Evolutionary conservation across 37 sponge, comb jelly and placozoan species (phyloP).

Genomic region (Halisarca cf. caerulea): DNA sequence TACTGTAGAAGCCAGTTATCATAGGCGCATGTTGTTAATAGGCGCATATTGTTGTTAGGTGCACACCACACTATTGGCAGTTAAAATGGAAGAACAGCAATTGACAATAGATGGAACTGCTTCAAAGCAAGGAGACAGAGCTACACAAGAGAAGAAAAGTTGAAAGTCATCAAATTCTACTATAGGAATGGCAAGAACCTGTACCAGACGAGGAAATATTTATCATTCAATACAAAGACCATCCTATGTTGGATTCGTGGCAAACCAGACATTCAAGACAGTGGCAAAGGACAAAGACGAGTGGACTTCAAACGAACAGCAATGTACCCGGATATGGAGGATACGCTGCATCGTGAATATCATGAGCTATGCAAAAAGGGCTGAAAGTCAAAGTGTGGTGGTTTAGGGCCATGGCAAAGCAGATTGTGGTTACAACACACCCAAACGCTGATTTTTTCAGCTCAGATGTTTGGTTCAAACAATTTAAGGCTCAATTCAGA

Average conservation of each 20-base stretch:
- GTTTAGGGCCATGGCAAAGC: constrained; percentile 19
- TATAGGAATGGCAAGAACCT: constrained; percentile 16
- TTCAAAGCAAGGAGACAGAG: too few species aligned
- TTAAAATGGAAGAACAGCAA: too few species aligned
- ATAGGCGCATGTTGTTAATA: too few species aligned
- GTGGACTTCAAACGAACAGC: constrained; percentile 25
- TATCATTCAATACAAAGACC: constrained; percentile 18
- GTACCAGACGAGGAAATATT: constrained; percentile 33
- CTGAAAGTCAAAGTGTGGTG: constrained; percentile 47
- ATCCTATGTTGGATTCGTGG: constrained; percentile 21
- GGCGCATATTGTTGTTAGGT: too few species aligned
- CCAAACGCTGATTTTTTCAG: neutral
- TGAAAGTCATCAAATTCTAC: constrained; percentile 12
- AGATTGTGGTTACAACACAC: constrained; percentile 11
- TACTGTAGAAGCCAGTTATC: too few species aligned
- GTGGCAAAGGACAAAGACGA: constrained; percentile 14
- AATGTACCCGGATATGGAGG: constrained; percentile 35
- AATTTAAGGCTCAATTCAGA: constrained; percentile 8
- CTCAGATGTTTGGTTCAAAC: constrained; percentile 4
- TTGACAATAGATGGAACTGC: too few species aligned
- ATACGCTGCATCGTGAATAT: constrained; percentile 32
- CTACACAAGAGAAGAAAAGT: too few species aligned
- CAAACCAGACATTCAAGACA: neutral
- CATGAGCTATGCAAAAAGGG: neutral
- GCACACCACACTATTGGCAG: too few species aligned